These are phyloP conservation scores for Mycetomoellerius zeteki DNA, from an alignment of 1,140 invertebrate genomes.

Conservation along the genomic window DNA sequence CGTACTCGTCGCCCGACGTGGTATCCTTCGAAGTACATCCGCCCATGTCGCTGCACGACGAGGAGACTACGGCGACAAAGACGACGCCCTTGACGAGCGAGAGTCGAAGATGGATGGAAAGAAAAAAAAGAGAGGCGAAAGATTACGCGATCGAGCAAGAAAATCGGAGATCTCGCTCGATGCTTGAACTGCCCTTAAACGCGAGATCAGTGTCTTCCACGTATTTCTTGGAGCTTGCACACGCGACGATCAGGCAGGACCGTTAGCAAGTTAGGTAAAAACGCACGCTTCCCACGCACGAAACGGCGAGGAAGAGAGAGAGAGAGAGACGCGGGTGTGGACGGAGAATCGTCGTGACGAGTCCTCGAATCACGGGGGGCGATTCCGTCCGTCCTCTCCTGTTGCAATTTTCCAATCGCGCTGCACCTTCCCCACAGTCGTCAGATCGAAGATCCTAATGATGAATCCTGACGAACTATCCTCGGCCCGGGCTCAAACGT, in stretches of 20 bases:
- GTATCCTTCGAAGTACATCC: constrained; percentile 86
- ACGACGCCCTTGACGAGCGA: constrained; percentile 52
- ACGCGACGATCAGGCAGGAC: neutral
- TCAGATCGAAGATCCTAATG: constrained; percentile 2
- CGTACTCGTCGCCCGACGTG: constrained; percentile 85
- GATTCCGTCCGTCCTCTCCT: neutral
- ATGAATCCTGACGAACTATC: constrained; percentile 13
- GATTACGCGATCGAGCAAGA: neutral
- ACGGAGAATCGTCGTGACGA: constrained; percentile 31
- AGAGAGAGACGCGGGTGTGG: constrained; percentile 27
- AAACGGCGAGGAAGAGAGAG: constrained; percentile 13
- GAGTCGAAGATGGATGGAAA: constrained; percentile 34
- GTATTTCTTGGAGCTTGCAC: constrained; percentile 13
- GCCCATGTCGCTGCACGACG: constrained; percentile 80
- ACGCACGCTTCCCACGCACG: neutral
- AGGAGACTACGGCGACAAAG: constrained; percentile 55
- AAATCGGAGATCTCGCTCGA: neutral
- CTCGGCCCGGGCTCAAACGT: neutral
- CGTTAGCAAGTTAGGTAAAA: neutral
- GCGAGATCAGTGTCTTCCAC: constrained; percentile 16
- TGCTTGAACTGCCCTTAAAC: neutral
- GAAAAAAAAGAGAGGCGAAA: neutral
- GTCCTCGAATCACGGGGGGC: neutral
- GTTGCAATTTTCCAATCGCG: neutral
- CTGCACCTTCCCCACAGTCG: neutral